Base-by-base conservation (phyloP, 1,140 invertebrate species). In the Platyura marginata region DNA sequence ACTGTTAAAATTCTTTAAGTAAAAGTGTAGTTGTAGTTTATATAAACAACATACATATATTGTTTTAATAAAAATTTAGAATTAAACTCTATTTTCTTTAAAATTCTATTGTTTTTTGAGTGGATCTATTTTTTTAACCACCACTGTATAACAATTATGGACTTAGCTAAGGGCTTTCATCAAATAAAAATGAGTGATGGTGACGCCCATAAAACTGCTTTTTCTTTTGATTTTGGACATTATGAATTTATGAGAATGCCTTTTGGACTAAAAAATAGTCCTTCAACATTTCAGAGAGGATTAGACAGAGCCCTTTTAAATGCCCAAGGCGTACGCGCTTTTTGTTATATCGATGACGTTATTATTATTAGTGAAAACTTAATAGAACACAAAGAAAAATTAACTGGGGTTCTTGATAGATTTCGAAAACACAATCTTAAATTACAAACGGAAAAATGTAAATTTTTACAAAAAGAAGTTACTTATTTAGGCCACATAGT, bases 111-210 rank as follows among this genome's bases (percentile, higher is more conserved):
- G n/a, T n/a, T n/a, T n/a, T n/a, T n/a, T n/a, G n/a, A n/a, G n/a
- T n/a, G n/a, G n/a, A n/a, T n/a, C n/a, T n/a, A n/a, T n/a, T n/a
- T n/a, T n/a, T n/a, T n/a, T n/a, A n/a, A n/a, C n/a, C n/a, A n/a
- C n/a, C n/a, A n/a, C n/a, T n/a, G n/a, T n/a, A n/a, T n/a, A n/a
- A n/a, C 61, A 11, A 59, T 61, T 5, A 45, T 71, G 6, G 67
- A 73, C 51, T 46, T 71, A 11, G 49, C 55, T 0, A 57, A 51
- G 15, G 69, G 70, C 1, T 73, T 64, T 49, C 65, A 63, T 54
- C 67, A 74, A 51, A 56, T 72, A 15, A 32, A 43, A 42, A 48
- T 70, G 15, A 50, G 54, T 4, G 39, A 50, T 34, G 43, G 46
- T 8, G 55, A 64, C 46, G 50, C 47, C 18, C 41, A 55, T 0